Evolutionary conservation across 2,888 invertebrate genomes (phyloP), one percentile per base, ranked within the genome.

Genomic region (Hydrotaea cyrtoneurina): DNA sequence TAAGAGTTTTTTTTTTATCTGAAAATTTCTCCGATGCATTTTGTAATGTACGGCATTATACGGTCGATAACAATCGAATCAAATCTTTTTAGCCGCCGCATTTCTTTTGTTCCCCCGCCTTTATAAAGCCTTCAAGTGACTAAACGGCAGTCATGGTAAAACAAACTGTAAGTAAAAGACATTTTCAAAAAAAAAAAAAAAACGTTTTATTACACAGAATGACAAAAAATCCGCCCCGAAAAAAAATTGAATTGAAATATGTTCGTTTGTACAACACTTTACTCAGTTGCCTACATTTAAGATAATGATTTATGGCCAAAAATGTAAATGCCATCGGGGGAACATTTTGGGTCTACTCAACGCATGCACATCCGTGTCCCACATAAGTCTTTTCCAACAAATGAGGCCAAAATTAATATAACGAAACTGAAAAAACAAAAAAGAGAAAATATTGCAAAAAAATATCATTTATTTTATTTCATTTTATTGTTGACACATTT

Each of bases 401-500:
- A 50, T 50, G 50, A 50, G 15, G 50, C 15, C 50, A 50, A 5
- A 50, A 50, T 50, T 50, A 50, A 50, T 50, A 50, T n/a, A 50
- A 50, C 13, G 50, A 50, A 50, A 50, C 31, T 31, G 31, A 7
- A n/a, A n/a, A n/a, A n/a, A 7, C 31, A 7, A 31, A 2, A 31
- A 31, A 31, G 7, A 31, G 7, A 31, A 31, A 31, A 31, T 31
- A 31, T 2, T 7, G 31, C n/a, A n/a, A n/a, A 31, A 31, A 31
- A 31, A 31, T 31, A 31, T 31, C 4, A 50, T 50, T 13, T 50
- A 15, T n/a, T 15, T 50, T 50, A 50, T 50, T 50, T 55, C 11
- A 55, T 55, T 55, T 55, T 21, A 55, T 21, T 55, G 55, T 55
- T 55, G 55, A 55, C 55, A 55, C 21, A 55, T 55, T 55, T 55